Evolutionary conservation across 92 coral and sea anemone genomes (phyloP).

Genomic region (Ricordea florida): DNA sequence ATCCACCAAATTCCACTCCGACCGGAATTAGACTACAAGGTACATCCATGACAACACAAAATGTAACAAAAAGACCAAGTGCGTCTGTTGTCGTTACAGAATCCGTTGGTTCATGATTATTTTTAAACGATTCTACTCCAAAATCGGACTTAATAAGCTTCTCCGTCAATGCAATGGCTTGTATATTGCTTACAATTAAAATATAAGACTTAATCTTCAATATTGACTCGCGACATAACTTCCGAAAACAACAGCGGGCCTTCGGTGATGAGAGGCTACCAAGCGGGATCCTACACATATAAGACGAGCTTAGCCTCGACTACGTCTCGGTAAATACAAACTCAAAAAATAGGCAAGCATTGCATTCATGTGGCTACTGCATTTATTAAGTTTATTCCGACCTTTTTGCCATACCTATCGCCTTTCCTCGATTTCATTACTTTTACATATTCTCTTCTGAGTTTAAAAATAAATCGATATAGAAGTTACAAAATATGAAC

Average conservation of each 20-base stretch:
- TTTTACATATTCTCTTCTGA: no score
- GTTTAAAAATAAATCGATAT: no score
- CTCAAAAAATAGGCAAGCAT: no score
- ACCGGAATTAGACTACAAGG: constrained; percentile 63
- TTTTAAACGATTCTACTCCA: not conserved
- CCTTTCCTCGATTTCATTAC: no score
- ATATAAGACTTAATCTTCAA: constrained; percentile 13
- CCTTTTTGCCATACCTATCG: no score
- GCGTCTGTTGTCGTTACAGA: constrained; percentile 12
- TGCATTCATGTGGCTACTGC: no score
- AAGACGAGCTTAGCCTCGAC: no score
- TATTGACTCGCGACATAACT: constrained; percentile 15
- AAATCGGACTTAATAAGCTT: not conserved
- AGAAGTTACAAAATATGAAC: no score
- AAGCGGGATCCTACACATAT: no score
- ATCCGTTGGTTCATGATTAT: constrained; percentile 45
- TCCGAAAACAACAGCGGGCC: constrained; percentile 35
- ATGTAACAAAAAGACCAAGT: constrained; percentile 56
- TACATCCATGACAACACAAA: constrained; percentile 93
- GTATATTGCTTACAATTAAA: not conserved
- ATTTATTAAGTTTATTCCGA: no score
- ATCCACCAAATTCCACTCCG: constrained; percentile 60
- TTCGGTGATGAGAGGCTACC: no score
- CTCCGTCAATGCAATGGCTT: not conserved
- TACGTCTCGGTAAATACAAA: no score